Base-by-base conservation (phyloP, 2,888 invertebrate species). In the Palloptera scutellata region DNA sequence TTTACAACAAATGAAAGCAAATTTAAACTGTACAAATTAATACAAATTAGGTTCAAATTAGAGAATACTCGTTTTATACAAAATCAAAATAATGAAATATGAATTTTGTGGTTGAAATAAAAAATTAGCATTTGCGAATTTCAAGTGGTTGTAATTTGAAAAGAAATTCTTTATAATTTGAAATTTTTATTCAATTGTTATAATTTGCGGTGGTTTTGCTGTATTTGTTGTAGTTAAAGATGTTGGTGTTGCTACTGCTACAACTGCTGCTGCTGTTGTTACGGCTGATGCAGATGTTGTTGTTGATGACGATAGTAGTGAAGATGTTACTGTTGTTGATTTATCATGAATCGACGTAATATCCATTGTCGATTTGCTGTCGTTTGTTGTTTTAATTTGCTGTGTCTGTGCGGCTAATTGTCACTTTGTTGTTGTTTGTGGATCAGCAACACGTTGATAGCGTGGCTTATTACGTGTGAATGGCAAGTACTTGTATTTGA, bases 391-490 rank as follows among this genome's bases (percentile, higher is more conserved):
- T 30, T 30, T 30, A 30, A 30, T 30, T 71, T 79, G 82, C 78
- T 79, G 81, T 82, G 83, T 82, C 82, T 85, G 85, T 83, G 85
- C 85, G 83, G 85, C 84, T 85, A 85, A 85, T 85, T 85, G 86
- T 87, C 87, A 87, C 86, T 87, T 87, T 72, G 82, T 68, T 45
- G 72, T 53, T 53, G 70, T 67, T 61, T 76, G 67, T 73, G 81
- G 75, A 70, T 85, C 82, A 66, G 81, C 84, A 64, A 85, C 88
- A 69, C 89, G 90, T 86, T 94, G 93, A 88, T 97, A 97, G 86
- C 93, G 92, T 81, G 97, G 96, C 88, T 99, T 99, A 81, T 97
- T 97, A 84, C 96, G 94, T 64, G 98, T 97, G 86, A 99, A 99
- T 70, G 99, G 99, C 86, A 99, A 88, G 87, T 99, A 99, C 86